phyloP scores from a whole-genome alignment of 2,113 vertebrate species.

The Emydura subglobosa region DNA sequence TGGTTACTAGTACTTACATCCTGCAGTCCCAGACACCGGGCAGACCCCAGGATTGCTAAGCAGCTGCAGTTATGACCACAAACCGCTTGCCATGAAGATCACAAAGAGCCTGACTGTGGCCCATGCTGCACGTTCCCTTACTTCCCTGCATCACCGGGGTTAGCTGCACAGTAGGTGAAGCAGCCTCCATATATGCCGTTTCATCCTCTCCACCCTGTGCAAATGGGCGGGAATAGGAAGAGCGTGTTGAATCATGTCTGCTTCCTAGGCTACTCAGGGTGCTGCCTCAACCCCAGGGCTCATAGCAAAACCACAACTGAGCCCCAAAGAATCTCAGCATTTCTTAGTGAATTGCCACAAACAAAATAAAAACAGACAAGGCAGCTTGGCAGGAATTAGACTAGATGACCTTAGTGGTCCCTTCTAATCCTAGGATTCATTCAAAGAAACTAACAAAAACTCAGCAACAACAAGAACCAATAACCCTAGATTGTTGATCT shows the following conservation, averaged over 20 bases:
- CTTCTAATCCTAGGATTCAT: background rate
- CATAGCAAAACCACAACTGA: background rate
- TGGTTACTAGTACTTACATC: background rate
- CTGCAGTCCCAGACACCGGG: background rate
- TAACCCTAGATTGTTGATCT: background rate
- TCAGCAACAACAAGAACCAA: background rate
- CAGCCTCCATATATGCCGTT: background rate
- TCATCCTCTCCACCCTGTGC: background rate
- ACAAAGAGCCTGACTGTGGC: background rate
- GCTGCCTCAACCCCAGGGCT: background rate
- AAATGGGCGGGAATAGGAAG: background rate
- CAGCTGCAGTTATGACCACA: background rate
- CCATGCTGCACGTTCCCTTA: background rate
- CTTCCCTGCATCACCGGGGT: background rate
- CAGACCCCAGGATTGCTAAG: background rate
- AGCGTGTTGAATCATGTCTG: background rate
- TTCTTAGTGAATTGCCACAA: background rate
- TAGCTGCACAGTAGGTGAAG: background rate
- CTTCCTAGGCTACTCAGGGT: background rate
- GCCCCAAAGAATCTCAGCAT: background rate
- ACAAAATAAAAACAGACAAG: background rate
- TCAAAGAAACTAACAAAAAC: background rate
- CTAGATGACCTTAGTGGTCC: background rate
- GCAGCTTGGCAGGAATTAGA: background rate
- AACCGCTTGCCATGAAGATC: background rate